Evolutionary conservation across 2,797 vertebrate species (phyloP).

Genomic region (Benthosema pterotum): DNA sequence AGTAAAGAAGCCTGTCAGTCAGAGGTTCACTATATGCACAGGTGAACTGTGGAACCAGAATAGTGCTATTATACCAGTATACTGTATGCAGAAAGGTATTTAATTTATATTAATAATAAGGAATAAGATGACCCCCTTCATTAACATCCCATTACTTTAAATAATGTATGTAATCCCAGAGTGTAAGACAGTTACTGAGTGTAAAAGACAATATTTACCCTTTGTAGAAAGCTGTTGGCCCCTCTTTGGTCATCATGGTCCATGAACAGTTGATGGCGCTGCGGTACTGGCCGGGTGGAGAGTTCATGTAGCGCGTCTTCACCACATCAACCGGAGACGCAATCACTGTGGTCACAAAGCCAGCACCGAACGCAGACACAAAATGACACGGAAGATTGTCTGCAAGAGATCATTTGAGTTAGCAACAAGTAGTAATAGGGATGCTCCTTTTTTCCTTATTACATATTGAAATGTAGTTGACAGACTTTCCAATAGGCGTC

Average conservation of each 20-base stretch:
- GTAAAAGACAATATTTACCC: slow-evolving; percentile 73
- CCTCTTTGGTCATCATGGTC: slow-evolving; percentile 88
- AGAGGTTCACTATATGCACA: not conserved
- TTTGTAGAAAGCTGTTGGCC: slow-evolving; percentile 89
- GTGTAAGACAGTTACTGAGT: too few relatives aligned
- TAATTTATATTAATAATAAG: too few relatives aligned
- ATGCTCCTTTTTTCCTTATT: too few relatives aligned
- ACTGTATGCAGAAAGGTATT: too few relatives aligned
- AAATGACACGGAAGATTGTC: slow-evolving; percentile 89
- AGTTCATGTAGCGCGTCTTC: slow-evolving; percentile 92
- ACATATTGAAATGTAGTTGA: too few relatives aligned
- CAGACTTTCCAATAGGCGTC: too few relatives aligned
- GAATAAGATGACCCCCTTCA: too few relatives aligned
- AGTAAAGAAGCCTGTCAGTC: not conserved
- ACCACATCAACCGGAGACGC: slow-evolving; percentile 91
- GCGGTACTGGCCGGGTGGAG: slow-evolving; percentile 84
- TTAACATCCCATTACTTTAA: too few relatives aligned
- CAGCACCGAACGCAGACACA: slow-evolving; percentile 85
- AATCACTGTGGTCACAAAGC: slow-evolving; percentile 88
- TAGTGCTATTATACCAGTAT: not conserved
- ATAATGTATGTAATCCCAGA: too few relatives aligned
- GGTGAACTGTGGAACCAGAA: not conserved
- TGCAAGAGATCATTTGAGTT: slow-evolving; percentile 46
- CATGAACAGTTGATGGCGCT: slow-evolving; percentile 84
- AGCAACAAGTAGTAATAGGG: too few relatives aligned